phyloP scores from a whole-genome alignment of 1,140 invertebrate genomes.

The Drosophila kohkoa region DNA sequence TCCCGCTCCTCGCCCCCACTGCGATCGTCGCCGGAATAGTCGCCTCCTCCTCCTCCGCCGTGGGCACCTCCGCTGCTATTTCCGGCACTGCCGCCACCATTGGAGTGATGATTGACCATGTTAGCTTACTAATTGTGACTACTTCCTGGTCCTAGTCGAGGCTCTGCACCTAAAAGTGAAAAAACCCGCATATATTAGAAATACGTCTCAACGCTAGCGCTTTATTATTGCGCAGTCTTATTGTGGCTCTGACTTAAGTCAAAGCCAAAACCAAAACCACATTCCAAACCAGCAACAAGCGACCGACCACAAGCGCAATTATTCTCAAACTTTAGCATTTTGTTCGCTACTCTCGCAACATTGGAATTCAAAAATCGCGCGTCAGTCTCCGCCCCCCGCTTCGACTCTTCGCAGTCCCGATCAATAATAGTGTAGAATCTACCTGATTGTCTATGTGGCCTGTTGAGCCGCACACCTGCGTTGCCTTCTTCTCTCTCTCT shows the following conservation, averaged over 20 bases:
- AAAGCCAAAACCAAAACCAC: conserved; percentile 50
- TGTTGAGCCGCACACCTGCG: conserved; percentile 7
- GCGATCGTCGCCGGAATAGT: conserved; percentile 81
- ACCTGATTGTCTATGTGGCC: conserved; percentile 53
- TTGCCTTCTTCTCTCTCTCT: too few relatives aligned
- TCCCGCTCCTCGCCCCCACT: conserved; percentile 78
- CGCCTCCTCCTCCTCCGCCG: conserved; percentile 69
- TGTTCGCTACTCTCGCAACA: conserved; percentile 63
- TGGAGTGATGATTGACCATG: conserved; percentile 77
- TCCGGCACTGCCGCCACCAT: conserved; percentile 71
- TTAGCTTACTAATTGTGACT: conserved; percentile 23
- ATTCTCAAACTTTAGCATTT: conserved; percentile 82
- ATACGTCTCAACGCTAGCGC: conserved; percentile 15
- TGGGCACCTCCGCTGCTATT: conserved; percentile 70
- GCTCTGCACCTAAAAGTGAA: conserved; percentile 35
- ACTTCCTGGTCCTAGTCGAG: conserved; percentile 7
- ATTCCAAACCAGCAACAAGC: conserved; percentile 51
- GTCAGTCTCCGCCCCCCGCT: conserved; percentile 17
- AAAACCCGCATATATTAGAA: conserved; percentile 24
- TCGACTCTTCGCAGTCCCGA: neutral
- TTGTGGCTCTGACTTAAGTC: conserved; percentile 48
- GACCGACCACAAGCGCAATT: conserved; percentile 59
- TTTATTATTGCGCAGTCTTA: conserved; percentile 64
- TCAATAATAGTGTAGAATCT: conserved; percentile 31
- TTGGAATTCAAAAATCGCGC: conserved; percentile 77